A percentile compares a stretch with the other conserved stretches of the same genome.
Conservation (phyloP, 2,797 vertebrate species). For the Catharus ustulatus region DNA sequence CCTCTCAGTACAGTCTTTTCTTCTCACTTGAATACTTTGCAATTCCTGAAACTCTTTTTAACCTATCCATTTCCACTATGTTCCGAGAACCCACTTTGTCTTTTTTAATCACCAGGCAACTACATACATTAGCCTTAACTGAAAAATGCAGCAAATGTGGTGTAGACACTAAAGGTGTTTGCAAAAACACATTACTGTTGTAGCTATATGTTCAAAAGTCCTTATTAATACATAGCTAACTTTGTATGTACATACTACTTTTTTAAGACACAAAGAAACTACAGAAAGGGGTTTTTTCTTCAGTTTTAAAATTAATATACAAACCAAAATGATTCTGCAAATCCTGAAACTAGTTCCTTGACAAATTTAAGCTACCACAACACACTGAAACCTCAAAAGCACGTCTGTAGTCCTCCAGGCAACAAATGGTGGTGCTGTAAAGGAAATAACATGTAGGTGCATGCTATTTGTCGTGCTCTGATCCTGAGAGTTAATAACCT, state of each 20-base stretch:
- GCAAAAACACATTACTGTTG: neutral
- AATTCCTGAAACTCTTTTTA: neutral
- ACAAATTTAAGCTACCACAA: neutral
- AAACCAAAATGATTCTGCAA: neutral
- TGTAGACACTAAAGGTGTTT: neutral
- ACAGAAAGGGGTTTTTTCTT: rapidly evolving
- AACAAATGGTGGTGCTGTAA: neutral
- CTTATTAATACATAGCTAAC: neutral
- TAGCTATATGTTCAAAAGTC: neutral
- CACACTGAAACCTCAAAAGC: neutral
- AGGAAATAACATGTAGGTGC: neutral
- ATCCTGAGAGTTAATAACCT: neutral
- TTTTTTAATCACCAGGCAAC: neutral
- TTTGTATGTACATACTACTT: rapidly evolving
- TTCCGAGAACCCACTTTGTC: neutral
- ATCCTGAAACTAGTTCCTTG: neutral
- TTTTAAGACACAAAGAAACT: neutral
- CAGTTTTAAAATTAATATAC: neutral
- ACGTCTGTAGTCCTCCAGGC: neutral
- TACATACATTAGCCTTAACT: neutral
- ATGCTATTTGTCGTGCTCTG: neutral
- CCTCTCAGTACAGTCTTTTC: neutral
- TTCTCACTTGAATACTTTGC: neutral
- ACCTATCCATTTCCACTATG: neutral
- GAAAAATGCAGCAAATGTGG: neutral